Conservation (phyloP, 2,888 invertebrate genomes). For the Cybosia mesomella region DNA sequence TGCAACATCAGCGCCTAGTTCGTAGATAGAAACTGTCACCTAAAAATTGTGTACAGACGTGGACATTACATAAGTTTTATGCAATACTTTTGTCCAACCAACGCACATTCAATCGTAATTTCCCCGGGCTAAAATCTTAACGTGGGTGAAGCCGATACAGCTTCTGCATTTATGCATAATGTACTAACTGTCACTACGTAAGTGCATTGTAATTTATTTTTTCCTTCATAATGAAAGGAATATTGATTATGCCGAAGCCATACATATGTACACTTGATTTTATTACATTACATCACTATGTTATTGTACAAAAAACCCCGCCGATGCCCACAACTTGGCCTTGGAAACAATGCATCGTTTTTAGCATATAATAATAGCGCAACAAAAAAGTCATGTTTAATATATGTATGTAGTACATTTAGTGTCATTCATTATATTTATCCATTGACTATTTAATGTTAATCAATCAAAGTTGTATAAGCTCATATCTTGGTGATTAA, state of each 20-base stretch:
- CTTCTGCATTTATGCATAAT: not conserved
- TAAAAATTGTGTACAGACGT: not conserved
- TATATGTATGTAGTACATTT: slow-evolving; percentile 14
- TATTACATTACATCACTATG: slow-evolving; percentile 31
- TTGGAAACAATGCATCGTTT: slow-evolving; percentile 61
- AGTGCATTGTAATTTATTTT: slow-evolving; percentile 4
- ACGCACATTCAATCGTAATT: not conserved
- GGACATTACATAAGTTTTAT: not conserved
- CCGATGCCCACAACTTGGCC: slow-evolving; percentile 56
- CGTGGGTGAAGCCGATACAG: not conserved
- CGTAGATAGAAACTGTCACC: not conserved
- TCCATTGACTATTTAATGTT: slow-evolving; percentile 16
- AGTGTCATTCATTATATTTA: slow-evolving; percentile 20
- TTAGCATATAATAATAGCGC: slow-evolving; percentile 40
- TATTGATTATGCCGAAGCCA: slow-evolving; percentile 15
- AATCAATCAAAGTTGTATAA: slow-evolving; percentile 20
- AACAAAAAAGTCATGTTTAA: slow-evolving; percentile 33
- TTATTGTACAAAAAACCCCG: slow-evolving; percentile 43
- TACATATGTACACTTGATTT: slow-evolving; percentile 35
- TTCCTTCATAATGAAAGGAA: slow-evolving; percentile 37
- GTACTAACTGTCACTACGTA: not conserved
- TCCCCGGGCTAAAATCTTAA: not conserved
- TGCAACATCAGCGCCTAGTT: not conserved
- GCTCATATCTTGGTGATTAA: slow-evolving; percentile 7
- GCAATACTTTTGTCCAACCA: not conserved